These are phyloP conservation scores for Mimumesa dahlbomi DNA, from an alignment of 2,888 invertebrate species.

Conservation along the genomic window DNA sequence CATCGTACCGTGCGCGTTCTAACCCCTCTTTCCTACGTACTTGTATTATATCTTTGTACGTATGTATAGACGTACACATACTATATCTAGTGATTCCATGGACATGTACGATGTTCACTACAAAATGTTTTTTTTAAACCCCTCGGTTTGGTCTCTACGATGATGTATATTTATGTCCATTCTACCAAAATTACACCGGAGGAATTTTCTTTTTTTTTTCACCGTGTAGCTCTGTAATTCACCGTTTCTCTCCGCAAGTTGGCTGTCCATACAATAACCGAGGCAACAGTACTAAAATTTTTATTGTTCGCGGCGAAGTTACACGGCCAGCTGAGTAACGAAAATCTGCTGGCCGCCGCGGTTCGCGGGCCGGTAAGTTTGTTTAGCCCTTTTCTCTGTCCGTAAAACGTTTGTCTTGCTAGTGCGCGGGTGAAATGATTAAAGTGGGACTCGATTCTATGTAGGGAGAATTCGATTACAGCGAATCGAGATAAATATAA, in stretches of 20 bases:
- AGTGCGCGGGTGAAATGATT: too few relatives aligned
- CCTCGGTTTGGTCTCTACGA: too few relatives aligned
- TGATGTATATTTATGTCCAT: slow-evolving; percentile 46
- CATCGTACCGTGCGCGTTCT: not conserved
- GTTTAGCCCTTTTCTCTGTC: slow-evolving; percentile 1
- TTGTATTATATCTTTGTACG: not conserved
- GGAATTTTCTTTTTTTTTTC: slow-evolving; percentile 14
- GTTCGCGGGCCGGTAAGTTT: slow-evolving; percentile 12
- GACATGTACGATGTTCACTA: too few relatives aligned
- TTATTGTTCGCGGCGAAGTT: slow-evolving; percentile 40
- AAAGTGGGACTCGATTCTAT: too few relatives aligned
- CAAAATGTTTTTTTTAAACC: too few relatives aligned
- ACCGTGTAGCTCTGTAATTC: slow-evolving; percentile 33
- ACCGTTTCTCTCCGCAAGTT: slow-evolving; percentile 24
- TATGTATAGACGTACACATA: slow-evolving; percentile 4
- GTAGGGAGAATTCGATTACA: too few relatives aligned
- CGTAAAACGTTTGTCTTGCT: slow-evolving; percentile 22
- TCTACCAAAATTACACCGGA: slow-evolving; percentile 44
- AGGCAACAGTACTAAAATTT: slow-evolving; percentile 41
- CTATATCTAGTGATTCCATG: too few relatives aligned
- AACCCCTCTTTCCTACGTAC: not conserved
- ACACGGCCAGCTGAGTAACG: slow-evolving; percentile 19
- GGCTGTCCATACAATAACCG: slow-evolving; percentile 46
- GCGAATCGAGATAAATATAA: slow-evolving; percentile 13
- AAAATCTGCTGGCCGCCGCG: slow-evolving; percentile 10